These are phyloP conservation scores for Peribatodes rhomboidaria DNA, from an alignment of 2,888 invertebrate species.

Conservation along the genomic window DNA sequence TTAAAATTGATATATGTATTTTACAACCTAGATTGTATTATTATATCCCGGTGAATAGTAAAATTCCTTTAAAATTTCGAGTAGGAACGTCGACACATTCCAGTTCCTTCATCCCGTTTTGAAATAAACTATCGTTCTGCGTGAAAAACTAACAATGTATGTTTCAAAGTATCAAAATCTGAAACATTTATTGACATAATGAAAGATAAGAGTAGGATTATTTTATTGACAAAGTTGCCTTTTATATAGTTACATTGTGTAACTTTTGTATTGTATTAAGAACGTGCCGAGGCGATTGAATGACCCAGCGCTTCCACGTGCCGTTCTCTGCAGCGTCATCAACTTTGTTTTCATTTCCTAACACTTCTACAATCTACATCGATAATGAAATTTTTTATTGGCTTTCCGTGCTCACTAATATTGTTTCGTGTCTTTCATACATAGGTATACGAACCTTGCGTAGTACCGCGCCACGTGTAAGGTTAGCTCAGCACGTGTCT, in stretches of 20 bases:
- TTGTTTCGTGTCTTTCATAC: conserved; percentile 73
- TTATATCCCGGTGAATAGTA: too few species aligned
- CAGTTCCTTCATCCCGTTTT: too few species aligned
- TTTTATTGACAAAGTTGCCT: conserved; percentile 2
- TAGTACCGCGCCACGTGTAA: conserved; percentile 65
- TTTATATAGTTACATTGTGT: conserved; percentile 2
- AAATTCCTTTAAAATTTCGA: too few species aligned
- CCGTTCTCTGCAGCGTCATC: conserved; percentile 51
- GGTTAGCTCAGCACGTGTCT: conserved; percentile 54
- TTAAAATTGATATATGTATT: too few species aligned
- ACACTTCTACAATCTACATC: conserved; percentile 60
- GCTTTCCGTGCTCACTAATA: conserved; percentile 72
- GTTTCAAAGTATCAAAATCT: too few species aligned
- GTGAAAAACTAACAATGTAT: too few species aligned
- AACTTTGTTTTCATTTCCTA: conserved; percentile 68
- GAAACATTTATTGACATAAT: too few species aligned
- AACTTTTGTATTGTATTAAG: conserved; percentile 25
- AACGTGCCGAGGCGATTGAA: conserved; percentile 53
- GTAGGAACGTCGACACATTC: too few species aligned
- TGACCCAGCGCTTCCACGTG: conserved; percentile 64
- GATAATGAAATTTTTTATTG: conserved; percentile 74
- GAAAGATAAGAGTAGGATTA: too few species aligned
- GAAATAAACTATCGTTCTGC: too few species aligned
- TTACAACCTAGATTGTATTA: too few species aligned
- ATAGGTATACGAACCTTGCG: conserved; percentile 41